These are phyloP conservation scores for Bucco capensis DNA, from an alignment of 2,113 vertebrate species.

Conservation along the genomic window DNA sequence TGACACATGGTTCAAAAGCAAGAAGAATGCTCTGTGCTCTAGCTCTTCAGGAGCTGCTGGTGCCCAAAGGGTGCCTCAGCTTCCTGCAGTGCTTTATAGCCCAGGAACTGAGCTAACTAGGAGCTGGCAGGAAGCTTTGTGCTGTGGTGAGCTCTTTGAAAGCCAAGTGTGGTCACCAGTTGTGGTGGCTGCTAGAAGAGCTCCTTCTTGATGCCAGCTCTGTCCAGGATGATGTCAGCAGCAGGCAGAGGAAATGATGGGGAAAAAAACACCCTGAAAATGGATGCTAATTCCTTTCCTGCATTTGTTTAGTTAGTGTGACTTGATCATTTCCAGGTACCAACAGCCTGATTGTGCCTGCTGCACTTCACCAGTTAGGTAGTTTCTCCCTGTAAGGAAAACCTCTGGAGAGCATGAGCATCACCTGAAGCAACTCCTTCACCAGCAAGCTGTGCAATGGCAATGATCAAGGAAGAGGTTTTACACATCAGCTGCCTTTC, in stretches of 20 bases:
- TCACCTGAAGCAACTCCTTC: neutral
- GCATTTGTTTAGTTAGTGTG: neutral
- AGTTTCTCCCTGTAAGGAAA: neutral
- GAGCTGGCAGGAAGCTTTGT: neutral
- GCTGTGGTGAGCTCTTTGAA: neutral
- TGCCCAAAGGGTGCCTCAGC: neutral
- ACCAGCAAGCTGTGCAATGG: neutral
- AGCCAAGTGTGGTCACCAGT: neutral
- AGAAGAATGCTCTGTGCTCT: neutral
- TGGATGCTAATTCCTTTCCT: neutral
- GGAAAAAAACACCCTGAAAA: neutral
- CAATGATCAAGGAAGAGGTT: neutral
- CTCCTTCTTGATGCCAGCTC: neutral
- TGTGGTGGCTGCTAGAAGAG: neutral
- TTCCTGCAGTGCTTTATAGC: neutral
- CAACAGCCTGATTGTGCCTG: neutral
- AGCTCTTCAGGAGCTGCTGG: neutral
- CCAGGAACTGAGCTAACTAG: neutral
- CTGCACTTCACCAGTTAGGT: neutral
- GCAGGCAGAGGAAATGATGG: neutral
- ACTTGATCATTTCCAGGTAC: neutral
- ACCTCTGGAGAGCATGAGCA: neutral
- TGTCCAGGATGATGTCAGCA: neutral
- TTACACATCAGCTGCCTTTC: neutral
- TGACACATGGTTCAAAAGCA: neutral